These are phyloP conservation scores for Drosophila prostipennis DNA, from an alignment of 2,888 invertebrate species.

Conservation along the genomic window DNA sequence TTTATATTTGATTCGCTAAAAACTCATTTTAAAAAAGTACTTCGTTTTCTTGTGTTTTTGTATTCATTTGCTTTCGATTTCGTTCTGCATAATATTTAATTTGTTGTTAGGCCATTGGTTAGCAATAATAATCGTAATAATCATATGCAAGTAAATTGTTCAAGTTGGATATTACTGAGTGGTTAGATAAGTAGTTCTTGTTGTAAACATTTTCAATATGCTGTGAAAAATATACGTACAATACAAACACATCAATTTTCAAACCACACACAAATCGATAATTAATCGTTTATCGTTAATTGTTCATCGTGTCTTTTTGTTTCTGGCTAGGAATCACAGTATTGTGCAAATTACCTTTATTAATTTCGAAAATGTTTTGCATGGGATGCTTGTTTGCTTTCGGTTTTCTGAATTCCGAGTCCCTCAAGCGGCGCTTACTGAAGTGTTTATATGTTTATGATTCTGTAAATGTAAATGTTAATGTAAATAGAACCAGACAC, in stretches of 20 bases:
- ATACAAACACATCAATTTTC: slow-evolving; percentile 47
- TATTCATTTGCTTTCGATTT: slow-evolving; percentile 22
- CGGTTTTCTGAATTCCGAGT: slow-evolving; percentile 14
- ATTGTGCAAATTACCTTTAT: slow-evolving; percentile 59
- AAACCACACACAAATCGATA: slow-evolving; percentile 31
- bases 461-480: slow-evolving; percentile 16
- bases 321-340: slow-evolving; percentile 69
- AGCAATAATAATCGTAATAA: slow-evolving; percentile 59
- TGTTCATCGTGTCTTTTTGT: slow-evolving; percentile 29
- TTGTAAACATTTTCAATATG: slow-evolving; percentile 32
- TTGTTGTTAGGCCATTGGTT: slow-evolving; percentile 60
- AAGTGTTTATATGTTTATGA: slow-evolving; percentile 7
- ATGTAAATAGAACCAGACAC: slow-evolving; percentile 45
- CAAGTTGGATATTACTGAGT: slow-evolving; percentile 33
- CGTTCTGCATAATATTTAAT: slow-evolving; percentile 28
- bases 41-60: slow-evolving; percentile 29
- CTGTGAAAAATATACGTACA: slow-evolving; percentile 28
- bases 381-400: slow-evolving; percentile 10
- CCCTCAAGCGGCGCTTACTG: slow-evolving; percentile 22
- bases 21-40: slow-evolving; percentile 70
- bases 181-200: slow-evolving; percentile 52
- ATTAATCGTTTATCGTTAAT: slow-evolving; percentile 14
- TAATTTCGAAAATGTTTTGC: slow-evolving; percentile 28
- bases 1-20: slow-evolving; percentile 69
- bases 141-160: slow-evolving; percentile 55